phyloP scores from a whole-genome alignment of 2,888 invertebrate genomes.

The Drosophila suboccidentalis region DNA sequence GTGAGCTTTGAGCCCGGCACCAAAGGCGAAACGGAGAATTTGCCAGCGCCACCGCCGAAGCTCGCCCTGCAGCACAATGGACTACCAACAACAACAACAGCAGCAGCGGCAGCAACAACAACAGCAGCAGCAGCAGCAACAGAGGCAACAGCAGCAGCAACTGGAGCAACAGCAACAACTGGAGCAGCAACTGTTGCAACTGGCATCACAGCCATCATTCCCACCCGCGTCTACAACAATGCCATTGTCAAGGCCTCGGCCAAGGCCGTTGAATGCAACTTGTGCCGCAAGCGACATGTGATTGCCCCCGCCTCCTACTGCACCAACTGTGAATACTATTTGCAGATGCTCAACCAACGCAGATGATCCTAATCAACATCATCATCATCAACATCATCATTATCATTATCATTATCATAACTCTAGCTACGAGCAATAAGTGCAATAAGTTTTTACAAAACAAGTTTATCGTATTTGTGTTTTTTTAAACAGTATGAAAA shows the following conservation, averaged over 20 bases:
- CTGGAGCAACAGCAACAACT: conserved; percentile 16
- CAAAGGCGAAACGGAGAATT: conserved; percentile 87
- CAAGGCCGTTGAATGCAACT: conserved; percentile 91
- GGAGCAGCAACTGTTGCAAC: conserved; percentile 43
- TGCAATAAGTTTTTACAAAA: neutral
- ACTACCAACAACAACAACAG: conserved; percentile 42
- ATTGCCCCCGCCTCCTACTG: conserved; percentile 93
- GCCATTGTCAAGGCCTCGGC: conserved; percentile 86
- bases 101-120: conserved; percentile 13
- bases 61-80: conserved; percentile 69
- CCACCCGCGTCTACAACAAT: conserved; percentile 86
- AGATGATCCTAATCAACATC: conserved; percentile 69
- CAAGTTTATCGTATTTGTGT: no score
- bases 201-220: conserved; percentile 85
- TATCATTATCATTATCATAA: neutral
- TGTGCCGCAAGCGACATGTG: conserved; percentile 94
- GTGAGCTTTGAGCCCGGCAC: conserved; percentile 91
- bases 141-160: conserved; percentile 74
- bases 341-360: conserved; percentile 88
- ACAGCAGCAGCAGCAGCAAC: conserved; percentile 25
- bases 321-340: conserved; percentile 96
- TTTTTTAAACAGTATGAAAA: no score
- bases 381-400: neutral
- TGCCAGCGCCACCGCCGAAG: conserved; percentile 64
- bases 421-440: neutral